These are phyloP conservation scores for Cottus gobio DNA, from an alignment of 2,113 vertebrate species.

Conservation along the genomic window DNA sequence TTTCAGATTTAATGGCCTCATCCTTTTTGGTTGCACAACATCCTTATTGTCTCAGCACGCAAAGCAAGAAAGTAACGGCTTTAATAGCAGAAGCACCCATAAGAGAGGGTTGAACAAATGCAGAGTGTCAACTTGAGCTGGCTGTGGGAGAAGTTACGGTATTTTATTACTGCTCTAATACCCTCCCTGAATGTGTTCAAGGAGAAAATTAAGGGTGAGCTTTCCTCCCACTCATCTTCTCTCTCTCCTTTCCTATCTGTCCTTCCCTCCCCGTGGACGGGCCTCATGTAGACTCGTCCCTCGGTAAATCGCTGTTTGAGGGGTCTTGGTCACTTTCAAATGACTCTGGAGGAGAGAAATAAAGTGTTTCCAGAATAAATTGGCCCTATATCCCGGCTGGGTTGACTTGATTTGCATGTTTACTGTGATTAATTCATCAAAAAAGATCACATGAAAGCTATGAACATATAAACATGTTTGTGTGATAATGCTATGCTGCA, in stretches of 20 bases:
- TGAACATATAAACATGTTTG: not conserved
- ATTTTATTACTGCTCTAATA: conserved; percentile 7
- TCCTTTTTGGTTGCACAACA: not conserved
- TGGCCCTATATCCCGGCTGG: not conserved
- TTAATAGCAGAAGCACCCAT: not conserved
- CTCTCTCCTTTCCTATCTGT: conserved; percentile 27
- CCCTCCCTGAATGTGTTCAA: conserved; percentile 15
- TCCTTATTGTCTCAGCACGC: not conserved
- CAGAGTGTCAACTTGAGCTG: not conserved
- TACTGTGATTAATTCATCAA: not conserved
- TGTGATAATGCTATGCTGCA: not conserved
- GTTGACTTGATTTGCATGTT: too few species aligned
- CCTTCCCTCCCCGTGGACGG: conserved; percentile 45
- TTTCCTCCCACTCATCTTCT: conserved; percentile 40
- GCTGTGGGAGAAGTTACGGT: conserved; percentile 1
- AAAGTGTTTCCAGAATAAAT: not conserved
- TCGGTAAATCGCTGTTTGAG: conserved; percentile 52
- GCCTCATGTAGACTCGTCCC: conserved; percentile 39
- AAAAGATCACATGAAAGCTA: not conserved
- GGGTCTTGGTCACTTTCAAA: conserved; percentile 58
- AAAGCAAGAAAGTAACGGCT: not conserved
- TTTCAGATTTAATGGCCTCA: conserved; percentile 11
- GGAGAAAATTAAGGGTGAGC: conserved; percentile 37
- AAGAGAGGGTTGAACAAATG: not conserved
- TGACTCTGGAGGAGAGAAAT: conserved; percentile 28